These are phyloP conservation scores for Psephotus haematonotus DNA, from an alignment of 2,113 vertebrate species.

Conservation along the genomic window DNA sequence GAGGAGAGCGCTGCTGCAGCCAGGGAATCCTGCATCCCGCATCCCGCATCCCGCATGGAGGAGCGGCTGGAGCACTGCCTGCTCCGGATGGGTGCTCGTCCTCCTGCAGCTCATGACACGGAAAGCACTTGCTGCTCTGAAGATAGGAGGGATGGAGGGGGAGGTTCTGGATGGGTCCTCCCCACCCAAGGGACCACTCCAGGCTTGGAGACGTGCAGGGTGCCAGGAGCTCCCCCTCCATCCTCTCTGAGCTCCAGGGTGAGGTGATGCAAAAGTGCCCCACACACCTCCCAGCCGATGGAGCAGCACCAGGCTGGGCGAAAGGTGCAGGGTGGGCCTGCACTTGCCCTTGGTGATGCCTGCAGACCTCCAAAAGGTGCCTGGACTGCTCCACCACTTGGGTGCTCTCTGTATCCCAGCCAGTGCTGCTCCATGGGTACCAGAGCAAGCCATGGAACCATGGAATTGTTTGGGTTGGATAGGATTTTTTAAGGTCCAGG, in stretches of 20 bases:
- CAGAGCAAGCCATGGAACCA: background rate
- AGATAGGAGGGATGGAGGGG: rapidly evolving
- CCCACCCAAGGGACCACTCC: background rate
- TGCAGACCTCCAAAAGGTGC: background rate
- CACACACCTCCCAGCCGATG: background rate
- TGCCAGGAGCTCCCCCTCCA: background rate
- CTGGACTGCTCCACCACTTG: rapidly evolving
- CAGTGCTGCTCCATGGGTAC: too few species aligned
- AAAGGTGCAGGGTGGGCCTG: background rate
- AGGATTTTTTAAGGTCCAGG: background rate
- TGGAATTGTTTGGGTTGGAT: background rate
- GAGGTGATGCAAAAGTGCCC: background rate
- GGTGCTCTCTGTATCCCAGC: background rate
- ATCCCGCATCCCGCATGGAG: rapidly evolving
- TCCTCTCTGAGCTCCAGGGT: background rate
- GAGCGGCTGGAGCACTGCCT: too few species aligned
- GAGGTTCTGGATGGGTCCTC: background rate
- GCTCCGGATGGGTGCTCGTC: background rate
- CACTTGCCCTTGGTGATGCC: background rate
- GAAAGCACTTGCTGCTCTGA: background rate
- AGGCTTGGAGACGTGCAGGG: rapidly evolving
- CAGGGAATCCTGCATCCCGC: background rate
- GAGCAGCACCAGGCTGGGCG: background rate
- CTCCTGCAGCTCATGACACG: background rate
- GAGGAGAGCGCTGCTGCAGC: background rate